These are phyloP conservation scores for Champsocephalus gunnari DNA, from an alignment of 2,797 vertebrate genomes.

Conservation along the genomic window DNA sequence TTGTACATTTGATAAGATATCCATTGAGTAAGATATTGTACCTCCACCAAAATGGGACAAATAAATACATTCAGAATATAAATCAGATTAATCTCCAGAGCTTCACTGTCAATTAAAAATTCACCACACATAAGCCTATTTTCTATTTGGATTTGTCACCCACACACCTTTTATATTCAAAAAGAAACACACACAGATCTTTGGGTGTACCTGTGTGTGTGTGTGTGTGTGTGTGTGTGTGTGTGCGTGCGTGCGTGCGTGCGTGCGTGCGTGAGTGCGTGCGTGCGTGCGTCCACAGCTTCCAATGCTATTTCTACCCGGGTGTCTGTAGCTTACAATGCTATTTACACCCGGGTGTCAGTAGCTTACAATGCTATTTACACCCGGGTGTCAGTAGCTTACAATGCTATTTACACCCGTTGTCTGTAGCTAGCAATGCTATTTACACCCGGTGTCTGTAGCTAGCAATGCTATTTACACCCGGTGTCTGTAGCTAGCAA, in stretches of 20 bases:
- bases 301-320: too few relatives aligned
- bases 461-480: too few relatives aligned
- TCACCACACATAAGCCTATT: slow-evolving; percentile 54
- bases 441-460: too few relatives aligned
- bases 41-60: slow-evolving; percentile 21
- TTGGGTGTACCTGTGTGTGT: neutral
- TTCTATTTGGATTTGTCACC: slow-evolving; percentile 45
- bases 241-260: slow-evolving; percentile 14
- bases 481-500: too few relatives aligned
- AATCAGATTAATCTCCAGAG: slow-evolving; percentile 61
- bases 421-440: too few relatives aligned
- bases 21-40: slow-evolving; percentile 19
- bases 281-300: slow-evolving; percentile 6
- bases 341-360: too few relatives aligned
- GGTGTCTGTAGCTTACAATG: too few relatives aligned
- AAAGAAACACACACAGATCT: slow-evolving; percentile 38
- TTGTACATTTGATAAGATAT: slow-evolving; percentile 29
- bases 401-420: too few relatives aligned
- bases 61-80: slow-evolving; percentile 39
- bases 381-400: too few relatives aligned
- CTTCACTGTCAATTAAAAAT: slow-evolving; percentile 69
- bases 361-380: too few relatives aligned
- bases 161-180: slow-evolving; percentile 37
- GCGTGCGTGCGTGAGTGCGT: slow-evolving; percentile 20
- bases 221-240: slow-evolving; percentile 22